Conservation (phyloP, 2,113 vertebrate species). For the Gymnocephalus cernua region DNA sequence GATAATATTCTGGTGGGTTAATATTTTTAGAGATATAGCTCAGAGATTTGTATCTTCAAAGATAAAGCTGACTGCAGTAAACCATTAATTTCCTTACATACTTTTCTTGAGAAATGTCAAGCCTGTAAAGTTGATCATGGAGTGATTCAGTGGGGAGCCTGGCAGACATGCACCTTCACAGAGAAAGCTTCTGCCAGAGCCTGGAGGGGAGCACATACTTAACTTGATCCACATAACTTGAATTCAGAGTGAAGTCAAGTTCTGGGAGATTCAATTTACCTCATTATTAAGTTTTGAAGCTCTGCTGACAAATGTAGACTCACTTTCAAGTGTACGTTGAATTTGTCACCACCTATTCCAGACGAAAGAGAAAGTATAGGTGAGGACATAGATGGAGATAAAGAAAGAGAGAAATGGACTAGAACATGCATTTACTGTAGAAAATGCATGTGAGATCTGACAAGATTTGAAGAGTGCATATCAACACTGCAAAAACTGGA, state of each 20-base stretch:
- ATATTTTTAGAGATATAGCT: background rate
- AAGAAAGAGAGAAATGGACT: background rate
- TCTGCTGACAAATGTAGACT: conserved; percentile 33
- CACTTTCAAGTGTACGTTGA: background rate
- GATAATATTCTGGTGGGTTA: background rate
- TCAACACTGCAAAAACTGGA: background rate
- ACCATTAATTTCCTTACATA: background rate
- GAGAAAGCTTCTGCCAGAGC: conserved; percentile 5
- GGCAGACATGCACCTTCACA: conserved; percentile 32
- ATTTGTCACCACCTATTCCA: conserved; percentile 29
- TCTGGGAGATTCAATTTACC: conserved; percentile 19
- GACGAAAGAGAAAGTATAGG: background rate
- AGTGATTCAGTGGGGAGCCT: conserved; percentile 41
- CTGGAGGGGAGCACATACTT: conserved; percentile 29
- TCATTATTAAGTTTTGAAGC: conserved; percentile 50
- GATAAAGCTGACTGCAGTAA: conserved; percentile 28
- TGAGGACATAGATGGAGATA: conserved; percentile 4
- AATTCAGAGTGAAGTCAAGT: conserved; percentile 32
- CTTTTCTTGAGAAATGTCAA: conserved; percentile 12
- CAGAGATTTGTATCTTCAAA: conserved; percentile 28
- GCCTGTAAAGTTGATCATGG: background rate
- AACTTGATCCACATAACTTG: background rate
- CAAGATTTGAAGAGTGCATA: background rate
- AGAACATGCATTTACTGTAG: background rate
- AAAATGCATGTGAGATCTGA: background rate